phyloP scores from a whole-genome alignment of 30 jellyfish, hydroid and myxozoan species.

The Aurelia aurita region DNA sequence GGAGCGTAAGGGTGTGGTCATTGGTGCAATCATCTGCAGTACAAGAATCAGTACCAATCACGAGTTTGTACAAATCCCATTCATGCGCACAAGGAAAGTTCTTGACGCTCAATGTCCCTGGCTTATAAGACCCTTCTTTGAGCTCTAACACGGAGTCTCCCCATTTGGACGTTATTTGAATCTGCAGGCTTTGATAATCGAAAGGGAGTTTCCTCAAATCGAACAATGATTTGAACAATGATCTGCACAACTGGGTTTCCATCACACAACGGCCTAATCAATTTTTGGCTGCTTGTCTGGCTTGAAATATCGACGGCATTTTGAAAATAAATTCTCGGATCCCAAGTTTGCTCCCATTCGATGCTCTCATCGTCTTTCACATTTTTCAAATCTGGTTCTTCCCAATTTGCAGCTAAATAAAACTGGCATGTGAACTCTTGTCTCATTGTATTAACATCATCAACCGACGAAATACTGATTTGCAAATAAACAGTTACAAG shows the following conservation, averaged over 20 bases:
- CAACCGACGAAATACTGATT: conserved; percentile 67
- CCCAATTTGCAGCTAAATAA: conserved; percentile 77
- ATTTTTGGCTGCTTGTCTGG: conserved; percentile 32
- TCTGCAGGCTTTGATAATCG: conserved; percentile 76
- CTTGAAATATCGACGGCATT: conserved; percentile 76
- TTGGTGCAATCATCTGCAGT: conserved; percentile 62
- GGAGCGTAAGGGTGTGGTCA: conserved; percentile 29
- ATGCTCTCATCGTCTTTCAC: conserved; percentile 24
- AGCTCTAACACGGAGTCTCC: conserved; percentile 68
- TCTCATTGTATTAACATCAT: conserved; percentile 73
- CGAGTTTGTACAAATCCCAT: conserved; percentile 78
- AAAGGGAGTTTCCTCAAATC: conserved; percentile 79
- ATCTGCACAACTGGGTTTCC: conserved; percentile 74
- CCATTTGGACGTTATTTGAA: conserved; percentile 84
- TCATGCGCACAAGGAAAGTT: conserved; percentile 66
- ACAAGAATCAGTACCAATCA: conserved; percentile 44
- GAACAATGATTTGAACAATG: conserved; percentile 74
- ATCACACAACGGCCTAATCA: conserved; percentile 35
- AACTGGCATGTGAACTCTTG: conserved; percentile 86
- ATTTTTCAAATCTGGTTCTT: conserved; percentile 48
- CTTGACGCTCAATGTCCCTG: conserved; percentile 40
- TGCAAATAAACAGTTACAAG: conserved; percentile 61
- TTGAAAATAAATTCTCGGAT: conserved; percentile 85
- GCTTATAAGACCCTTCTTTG: conserved; percentile 49
- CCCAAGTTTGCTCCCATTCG: conserved; percentile 81